These are phyloP conservation scores for Aphis craccivora DNA, from an alignment of 1,140 invertebrate species.

Conservation along the genomic window DNA sequence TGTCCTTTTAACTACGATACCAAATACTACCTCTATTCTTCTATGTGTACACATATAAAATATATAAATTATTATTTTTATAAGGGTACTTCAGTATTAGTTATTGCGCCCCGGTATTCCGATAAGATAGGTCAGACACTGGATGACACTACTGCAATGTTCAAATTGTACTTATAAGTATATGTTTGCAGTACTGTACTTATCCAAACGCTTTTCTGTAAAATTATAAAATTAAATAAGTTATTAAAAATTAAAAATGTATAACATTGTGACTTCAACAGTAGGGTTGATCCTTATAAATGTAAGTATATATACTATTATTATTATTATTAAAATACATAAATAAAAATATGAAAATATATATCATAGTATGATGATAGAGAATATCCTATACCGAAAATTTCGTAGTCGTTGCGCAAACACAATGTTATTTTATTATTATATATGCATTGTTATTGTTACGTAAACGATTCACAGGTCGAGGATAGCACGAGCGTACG, in stretches of 20 bases:
- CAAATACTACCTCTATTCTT: too few relatives aligned
- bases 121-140: too few relatives aligned
- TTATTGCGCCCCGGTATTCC: too few relatives aligned
- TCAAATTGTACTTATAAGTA: too few relatives aligned
- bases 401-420: background rate
- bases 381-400: background rate
- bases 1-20: too few relatives aligned
- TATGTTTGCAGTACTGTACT: too few relatives aligned
- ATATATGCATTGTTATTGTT: conserved; percentile 15
- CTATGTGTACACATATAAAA: too few relatives aligned
- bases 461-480: conserved; percentile 59
- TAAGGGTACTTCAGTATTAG: too few relatives aligned
- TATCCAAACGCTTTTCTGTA: too few relatives aligned
- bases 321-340: background rate
- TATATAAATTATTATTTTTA: too few relatives aligned
- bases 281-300: background rate
- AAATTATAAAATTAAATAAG: too few relatives aligned
- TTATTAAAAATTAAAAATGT: background rate
- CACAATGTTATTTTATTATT: conserved; percentile 4
- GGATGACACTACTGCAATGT: too few relatives aligned
- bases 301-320: background rate
- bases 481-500: conserved; percentile 62
- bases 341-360: background rate
- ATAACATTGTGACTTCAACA: background rate
- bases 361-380: background rate